A percentile compares a stretch with the other conserved stretches of the same genome.
Evolutionary conservation across 2,797 vertebrate genomes (phyloP).

Genomic region (Sternotherus odoratus): DNA sequence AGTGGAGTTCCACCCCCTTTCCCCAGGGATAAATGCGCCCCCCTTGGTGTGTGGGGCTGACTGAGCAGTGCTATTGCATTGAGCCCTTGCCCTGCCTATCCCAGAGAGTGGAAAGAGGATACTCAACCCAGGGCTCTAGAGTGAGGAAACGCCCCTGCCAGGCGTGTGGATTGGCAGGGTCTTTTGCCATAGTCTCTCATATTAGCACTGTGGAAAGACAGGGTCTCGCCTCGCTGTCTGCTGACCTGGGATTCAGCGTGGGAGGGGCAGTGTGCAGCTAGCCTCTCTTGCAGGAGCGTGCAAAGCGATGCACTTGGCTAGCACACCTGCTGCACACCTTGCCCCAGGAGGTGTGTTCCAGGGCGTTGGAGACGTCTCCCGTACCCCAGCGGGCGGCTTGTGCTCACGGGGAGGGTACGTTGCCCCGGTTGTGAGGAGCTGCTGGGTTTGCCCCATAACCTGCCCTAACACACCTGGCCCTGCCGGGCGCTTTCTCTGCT

Average conservation of each 20-base stretch:
- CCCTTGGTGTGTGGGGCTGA: background rate
- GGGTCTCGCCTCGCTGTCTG: background rate
- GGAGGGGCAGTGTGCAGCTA: background rate
- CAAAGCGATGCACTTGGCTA: background rate
- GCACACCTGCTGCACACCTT: background rate
- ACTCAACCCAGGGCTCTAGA: background rate
- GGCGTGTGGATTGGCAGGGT: background rate
- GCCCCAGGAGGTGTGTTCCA: background rate
- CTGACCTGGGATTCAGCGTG: background rate
- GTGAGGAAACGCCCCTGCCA: background rate
- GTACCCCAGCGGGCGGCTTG: background rate
- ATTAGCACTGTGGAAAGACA: background rate
- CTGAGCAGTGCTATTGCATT: background rate
- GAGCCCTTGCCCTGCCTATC: background rate
- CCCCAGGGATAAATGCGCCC: background rate
- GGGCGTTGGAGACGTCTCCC: too few species aligned
- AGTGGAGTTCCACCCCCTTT: background rate
- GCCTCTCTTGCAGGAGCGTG: background rate
- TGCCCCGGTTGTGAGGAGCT: background rate
- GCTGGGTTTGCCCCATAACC: background rate
- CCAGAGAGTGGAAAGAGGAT: background rate
- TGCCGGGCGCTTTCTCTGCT: background rate
- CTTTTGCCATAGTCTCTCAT: background rate
- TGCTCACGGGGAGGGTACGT: background rate
- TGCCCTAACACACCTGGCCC: background rate